A percentile compares a stretch with the other conserved stretches of the same genome.
Evolutionary conservation across 2,888 invertebrate genomes (phyloP).

Genomic region (Hermaeophaga mercurialis): DNA sequence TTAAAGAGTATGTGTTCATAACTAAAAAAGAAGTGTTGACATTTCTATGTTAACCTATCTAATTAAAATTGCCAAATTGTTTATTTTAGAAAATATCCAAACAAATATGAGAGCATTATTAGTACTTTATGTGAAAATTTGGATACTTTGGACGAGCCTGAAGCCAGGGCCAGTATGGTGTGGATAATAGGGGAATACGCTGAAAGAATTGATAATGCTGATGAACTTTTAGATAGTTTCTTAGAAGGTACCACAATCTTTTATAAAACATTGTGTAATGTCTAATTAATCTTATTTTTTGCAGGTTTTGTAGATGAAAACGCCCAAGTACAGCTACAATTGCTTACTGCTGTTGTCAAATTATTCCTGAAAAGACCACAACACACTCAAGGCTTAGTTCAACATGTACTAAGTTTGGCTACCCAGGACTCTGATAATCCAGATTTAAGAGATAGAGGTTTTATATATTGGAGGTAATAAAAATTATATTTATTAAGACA

Average conservation of each 20-base stretch:
- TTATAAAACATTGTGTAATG: neutral
- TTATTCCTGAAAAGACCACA: constrained; percentile 97
- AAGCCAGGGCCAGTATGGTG: constrained; percentile 98
- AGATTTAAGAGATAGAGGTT: constrained; percentile 96
- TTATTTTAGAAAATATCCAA: constrained; percentile 87
- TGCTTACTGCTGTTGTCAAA: constrained; percentile 98
- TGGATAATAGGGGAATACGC: constrained; percentile 98
- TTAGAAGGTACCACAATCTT: constrained; percentile 69
- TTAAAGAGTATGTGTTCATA: too few species aligned
- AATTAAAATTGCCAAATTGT: too few species aligned
- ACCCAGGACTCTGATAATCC: constrained; percentile 98
- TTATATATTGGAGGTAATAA: constrained; percentile 92
- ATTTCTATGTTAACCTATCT: too few species aligned
- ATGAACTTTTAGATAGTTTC: constrained; percentile 96
- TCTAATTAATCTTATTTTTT: neutral
- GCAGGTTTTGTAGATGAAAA: constrained; percentile 54
- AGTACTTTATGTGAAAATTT: constrained; percentile 98
- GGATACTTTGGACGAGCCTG: constrained; percentile 98
- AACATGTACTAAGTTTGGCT: constrained; percentile 89
- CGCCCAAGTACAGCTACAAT: constrained; percentile 76
- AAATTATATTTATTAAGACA: neutral
- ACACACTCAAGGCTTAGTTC: constrained; percentile 97
- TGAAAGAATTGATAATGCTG: constrained; percentile 98
- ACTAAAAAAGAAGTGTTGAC: too few species aligned
- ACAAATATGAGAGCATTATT: constrained; percentile 99